Evolutionary conservation across 1,140 invertebrate genomes (phyloP), one percentile per base, ranked within the genome.

Genomic region (Arion vulgaris): DNA sequence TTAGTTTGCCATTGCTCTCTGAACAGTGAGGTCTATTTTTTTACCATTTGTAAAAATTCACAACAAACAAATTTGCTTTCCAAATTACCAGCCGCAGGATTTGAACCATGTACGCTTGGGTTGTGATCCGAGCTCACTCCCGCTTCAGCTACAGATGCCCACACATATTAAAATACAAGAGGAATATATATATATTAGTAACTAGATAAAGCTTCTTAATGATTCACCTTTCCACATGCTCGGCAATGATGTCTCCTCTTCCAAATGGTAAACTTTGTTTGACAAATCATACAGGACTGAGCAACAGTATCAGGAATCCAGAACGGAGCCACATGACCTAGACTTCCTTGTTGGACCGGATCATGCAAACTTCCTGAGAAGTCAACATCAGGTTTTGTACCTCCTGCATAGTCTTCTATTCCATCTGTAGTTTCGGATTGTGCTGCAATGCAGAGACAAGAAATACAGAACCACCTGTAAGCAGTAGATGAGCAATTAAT

Each of bases 171-270:
- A n/a, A n/a, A n/a, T n/a, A n/a, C n/a, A n/a, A n/a, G n/a, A n/a
- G n/a, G n/a, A n/a, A n/a, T n/a, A n/a, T n/a, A n/a, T n/a, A n/a
- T n/a, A n/a, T n/a, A n/a, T n/a, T n/a, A 57, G 19, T 71, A 71
- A 71, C 32, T 28, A 36, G 38, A 71, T 4, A 34, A 68, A 23
- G 34, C 4, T 5, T 28, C 69, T 45, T 77, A 77, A 69, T 7
- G 51, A 86, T 87, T 91, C 88, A 94, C 94, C 92, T 94, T 94
- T 86, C 96, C 96, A 93, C 96, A 97, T 87, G 96, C 97, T 88
- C 98, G 93, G 91, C 98, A 99, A 91, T 99, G 98, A 92, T 99
- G 98, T 38, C 98, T 93, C 17, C 98, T 94, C 57, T 97, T 95
- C 69, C 99, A 96, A 71, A 99, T 96, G 1, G 98, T 99, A 92